Conservation (phyloP, 1,140 invertebrate species). For the Micrasema minimum region DNA sequence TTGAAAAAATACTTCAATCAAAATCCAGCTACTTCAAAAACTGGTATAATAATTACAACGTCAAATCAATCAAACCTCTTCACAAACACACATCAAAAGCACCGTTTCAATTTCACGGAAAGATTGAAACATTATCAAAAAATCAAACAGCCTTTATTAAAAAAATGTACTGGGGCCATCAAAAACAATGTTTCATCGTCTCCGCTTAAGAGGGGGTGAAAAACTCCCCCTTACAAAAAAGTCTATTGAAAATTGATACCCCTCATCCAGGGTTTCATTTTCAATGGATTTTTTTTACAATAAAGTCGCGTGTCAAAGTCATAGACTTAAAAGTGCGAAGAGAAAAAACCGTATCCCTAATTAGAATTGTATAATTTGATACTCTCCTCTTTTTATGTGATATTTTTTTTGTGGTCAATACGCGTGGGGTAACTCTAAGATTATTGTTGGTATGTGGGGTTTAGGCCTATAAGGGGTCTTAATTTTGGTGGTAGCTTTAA, state of each 20-base stretch:
- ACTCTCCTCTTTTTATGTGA: conserved; percentile 32
- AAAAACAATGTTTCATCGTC: conserved; percentile 27
- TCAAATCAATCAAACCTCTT: conserved; percentile 10
- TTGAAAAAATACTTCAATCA: conserved; percentile 1
- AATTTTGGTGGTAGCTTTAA: too few species aligned
- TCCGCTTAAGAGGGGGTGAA: not conserved
- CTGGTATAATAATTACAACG: conserved; percentile 1
- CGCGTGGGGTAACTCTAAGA: conserved; percentile 14
- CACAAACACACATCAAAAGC: conserved; percentile 16
- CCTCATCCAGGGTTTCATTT: conserved; percentile 33
- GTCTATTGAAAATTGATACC: conserved; percentile 30
- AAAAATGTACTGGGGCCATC: conserved; percentile 7
- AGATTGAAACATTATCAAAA: conserved; percentile 24
- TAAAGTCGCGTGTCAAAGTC: conserved; percentile 52
- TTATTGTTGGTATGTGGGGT: not conserved
- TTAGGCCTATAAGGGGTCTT: not conserved
- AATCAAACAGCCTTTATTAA: conserved; percentile 32
- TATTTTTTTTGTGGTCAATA: conserved; percentile 32
- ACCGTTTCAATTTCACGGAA: conserved; percentile 11
- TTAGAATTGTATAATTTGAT: conserved; percentile 53
- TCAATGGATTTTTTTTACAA: conserved; percentile 46
- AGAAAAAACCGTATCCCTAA: conserved; percentile 44
- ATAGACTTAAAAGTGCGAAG: conserved; percentile 36
- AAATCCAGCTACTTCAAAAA: not conserved
- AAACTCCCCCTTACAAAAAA: conserved; percentile 15